Evolutionary conservation across 2,113 vertebrate genomes (phyloP).

Genomic region (Fregetta grallaria): DNA sequence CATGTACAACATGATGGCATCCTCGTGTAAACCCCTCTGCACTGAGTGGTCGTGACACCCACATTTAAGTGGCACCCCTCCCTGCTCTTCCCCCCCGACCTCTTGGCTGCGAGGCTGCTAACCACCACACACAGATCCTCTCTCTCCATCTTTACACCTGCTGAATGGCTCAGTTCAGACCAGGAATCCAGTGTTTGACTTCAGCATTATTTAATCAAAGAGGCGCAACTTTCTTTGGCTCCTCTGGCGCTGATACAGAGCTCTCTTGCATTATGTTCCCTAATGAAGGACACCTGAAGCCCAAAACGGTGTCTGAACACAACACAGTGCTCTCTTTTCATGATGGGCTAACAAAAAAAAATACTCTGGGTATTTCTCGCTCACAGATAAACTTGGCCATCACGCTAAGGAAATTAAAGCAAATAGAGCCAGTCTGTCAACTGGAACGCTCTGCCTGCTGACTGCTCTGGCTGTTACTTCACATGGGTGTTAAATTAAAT

Average conservation of each 20-base stretch:
- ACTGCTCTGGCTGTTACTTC: conserved; percentile 43
- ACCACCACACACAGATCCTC: neutral
- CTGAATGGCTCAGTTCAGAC: neutral
- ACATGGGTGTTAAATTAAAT: conserved; percentile 59
- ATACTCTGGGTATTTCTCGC: neutral
- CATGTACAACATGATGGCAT: fast-evolving
- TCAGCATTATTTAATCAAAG: neutral
- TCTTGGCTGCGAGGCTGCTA: neutral
- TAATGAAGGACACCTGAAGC: conserved; percentile 44
- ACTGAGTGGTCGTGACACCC: neutral
- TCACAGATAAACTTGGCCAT: conserved; percentile 51
- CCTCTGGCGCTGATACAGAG: fast-evolving
- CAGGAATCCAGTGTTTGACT: neutral
- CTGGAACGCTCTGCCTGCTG: neutral
- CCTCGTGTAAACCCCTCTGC: neutral
- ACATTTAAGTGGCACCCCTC: neutral
- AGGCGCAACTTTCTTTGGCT: neutral
- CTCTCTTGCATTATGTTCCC: neutral
- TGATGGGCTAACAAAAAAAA: neutral
- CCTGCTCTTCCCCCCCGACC: neutral
- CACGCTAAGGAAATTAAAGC: conserved; percentile 5
- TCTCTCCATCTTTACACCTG: conserved; percentile 1
- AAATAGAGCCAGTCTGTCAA: conserved; percentile 50
- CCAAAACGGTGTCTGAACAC: neutral
- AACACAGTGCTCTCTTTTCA: conserved; percentile 33